These are phyloP conservation scores for Budorcas taxicolor DNA, from an alignment of 2,113 vertebrate genomes.

Conservation along the genomic window DNA sequence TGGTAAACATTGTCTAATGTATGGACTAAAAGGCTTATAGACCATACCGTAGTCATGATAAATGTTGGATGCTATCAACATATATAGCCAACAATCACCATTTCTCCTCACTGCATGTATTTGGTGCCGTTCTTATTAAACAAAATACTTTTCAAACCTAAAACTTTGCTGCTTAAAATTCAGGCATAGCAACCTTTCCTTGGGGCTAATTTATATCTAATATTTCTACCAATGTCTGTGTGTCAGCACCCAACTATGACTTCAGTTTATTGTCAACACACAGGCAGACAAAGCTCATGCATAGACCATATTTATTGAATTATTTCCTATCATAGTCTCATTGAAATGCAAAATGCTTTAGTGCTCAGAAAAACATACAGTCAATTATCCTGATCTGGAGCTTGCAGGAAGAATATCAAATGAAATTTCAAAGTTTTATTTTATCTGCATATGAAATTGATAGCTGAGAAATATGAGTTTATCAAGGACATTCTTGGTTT, in stretches of 20 bases:
- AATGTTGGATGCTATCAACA: neutral
- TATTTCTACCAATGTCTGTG: neutral
- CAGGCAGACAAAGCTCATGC: constrained; percentile 29
- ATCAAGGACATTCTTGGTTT: neutral
- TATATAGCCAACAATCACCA: neutral
- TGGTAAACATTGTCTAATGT: neutral
- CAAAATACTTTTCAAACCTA: neutral
- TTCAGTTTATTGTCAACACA: constrained; percentile 39
- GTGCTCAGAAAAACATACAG: constrained; percentile 45
- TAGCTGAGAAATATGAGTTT: constrained; percentile 5
- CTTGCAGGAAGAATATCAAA: constrained; percentile 50
- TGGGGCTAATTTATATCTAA: neutral
- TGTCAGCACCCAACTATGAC: neutral
- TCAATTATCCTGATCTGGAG: constrained; percentile 57
- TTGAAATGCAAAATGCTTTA: constrained; percentile 63
- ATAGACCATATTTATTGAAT: constrained; percentile 64
- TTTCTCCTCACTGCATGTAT: neutral
- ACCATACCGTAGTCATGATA: neutral
- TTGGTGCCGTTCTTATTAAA: neutral
- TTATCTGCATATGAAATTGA: constrained; percentile 42
- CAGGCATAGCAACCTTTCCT: constrained; percentile 10
- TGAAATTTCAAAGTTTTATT: constrained; percentile 55
- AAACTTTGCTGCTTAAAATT: constrained; percentile 36
- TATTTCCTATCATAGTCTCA: constrained; percentile 60
- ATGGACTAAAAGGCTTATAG: neutral